phyloP scores from a whole-genome alignment of 2,888 invertebrate species.

The Deladenus siricidicola region DNA sequence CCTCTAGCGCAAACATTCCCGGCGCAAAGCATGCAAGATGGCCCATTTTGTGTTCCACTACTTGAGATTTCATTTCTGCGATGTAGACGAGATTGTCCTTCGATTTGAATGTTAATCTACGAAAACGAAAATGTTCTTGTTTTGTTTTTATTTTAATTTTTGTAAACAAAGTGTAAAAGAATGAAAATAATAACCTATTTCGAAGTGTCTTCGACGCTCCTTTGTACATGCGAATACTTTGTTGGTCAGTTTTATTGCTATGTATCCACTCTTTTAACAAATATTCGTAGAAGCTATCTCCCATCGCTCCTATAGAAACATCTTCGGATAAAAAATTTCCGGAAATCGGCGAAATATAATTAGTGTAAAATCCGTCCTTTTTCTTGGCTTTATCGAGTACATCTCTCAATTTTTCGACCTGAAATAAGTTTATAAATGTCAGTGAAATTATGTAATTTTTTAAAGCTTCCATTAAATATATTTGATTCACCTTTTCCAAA shows the following conservation, averaged over 20 bases:
- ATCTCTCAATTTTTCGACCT: constrained; percentile 73
- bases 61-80: constrained; percentile 68
- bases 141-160: too few relatives aligned
- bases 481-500: constrained; percentile 66
- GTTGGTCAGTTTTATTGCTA: constrained; percentile 32
- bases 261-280: constrained; percentile 70
- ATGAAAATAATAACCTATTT: constrained; percentile 35
- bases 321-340: constrained; percentile 66
- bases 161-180: too few relatives aligned
- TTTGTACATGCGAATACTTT: constrained; percentile 71
- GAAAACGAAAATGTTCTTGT: too few relatives aligned
- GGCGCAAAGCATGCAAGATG: constrained; percentile 73
- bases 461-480: constrained; percentile 53
- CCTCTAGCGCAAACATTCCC: constrained; percentile 84
- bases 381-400: constrained; percentile 76
- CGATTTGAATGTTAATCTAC: constrained; percentile 57
- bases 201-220: constrained; percentile 67
- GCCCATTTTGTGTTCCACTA: constrained; percentile 2
- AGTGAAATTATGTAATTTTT: not conserved
- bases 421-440: constrained; percentile 13
- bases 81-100: constrained; percentile 72
- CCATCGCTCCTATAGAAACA: constrained; percentile 88
- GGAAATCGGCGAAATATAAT: constrained; percentile 73
- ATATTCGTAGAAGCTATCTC: constrained; percentile 98
- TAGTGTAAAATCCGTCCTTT: constrained; percentile 80